Base-by-base conservation (phyloP, 2,113 vertebrate species). In the human region DNA sequence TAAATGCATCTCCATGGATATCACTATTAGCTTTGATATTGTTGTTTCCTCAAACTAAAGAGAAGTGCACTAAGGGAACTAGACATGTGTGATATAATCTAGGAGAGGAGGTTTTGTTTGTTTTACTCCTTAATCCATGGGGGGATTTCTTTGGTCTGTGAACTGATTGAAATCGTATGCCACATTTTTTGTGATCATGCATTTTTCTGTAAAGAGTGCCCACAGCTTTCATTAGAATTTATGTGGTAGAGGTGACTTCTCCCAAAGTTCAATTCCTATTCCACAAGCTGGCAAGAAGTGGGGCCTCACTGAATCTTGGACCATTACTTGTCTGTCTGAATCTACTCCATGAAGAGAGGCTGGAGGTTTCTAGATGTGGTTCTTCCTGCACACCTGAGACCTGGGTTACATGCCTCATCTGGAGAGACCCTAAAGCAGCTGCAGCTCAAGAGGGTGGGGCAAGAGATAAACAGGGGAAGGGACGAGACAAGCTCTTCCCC, bases 391-490 rank as follows among this genome's bases (percentile, higher is more conserved):
- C 30, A 75, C 30, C 83, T 43, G 50, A 55, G 17, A 59, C 16
- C 18, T 64, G 83, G 0, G 8, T 66, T 23, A 32, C 2, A 0
- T 25, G 22, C 5, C 22, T 59, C 7, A 40, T 52, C 23, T 38
- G 22, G 8, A 48, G 35, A 93, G 32, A 78, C 5, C 52, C 18
- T 91, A 50, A 57, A 48, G 25, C 43, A 82, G 48, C 25, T 45
- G 0, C 45, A 40, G 68, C 22, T 85, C 0, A 0, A 43, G 38
- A 1, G 43, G 3, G 2, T 25, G 7, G 45, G 45, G 8, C 23
- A 89, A 35, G 45, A 68, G 23, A 30, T 27, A 35, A 55, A 57
- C n/a, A 0, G 5, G 27, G 1, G 32, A 5, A 79, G 30, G 30
- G 13, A 14, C 2, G 30, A 57, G 27, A 5, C 8, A 16, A 84